These are phyloP conservation scores for Chelmon rostratus DNA, from an alignment of 2,797 vertebrate genomes.

Conservation along the genomic window DNA sequence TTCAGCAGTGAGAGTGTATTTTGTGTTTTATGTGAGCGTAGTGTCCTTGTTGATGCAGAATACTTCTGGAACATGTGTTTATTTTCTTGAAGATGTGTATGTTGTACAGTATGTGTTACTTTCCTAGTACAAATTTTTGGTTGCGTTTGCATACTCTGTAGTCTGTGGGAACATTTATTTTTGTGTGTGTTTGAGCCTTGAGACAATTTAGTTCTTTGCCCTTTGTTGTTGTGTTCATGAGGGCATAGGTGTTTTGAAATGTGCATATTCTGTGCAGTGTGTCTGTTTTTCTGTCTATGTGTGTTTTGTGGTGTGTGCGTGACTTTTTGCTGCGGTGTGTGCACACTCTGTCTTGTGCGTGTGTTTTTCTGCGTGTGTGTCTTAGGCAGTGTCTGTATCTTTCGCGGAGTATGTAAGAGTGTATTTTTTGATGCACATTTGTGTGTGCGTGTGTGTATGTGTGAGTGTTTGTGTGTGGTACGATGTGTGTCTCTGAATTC, in stretches of 20 bases:
- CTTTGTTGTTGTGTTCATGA: constrained; percentile 42
- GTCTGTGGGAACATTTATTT: constrained; percentile 26
- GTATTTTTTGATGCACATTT: constrained; percentile 14
- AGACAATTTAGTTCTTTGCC: constrained; percentile 23
- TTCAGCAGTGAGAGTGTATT: not conserved
- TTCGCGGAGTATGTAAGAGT: constrained; percentile 11
- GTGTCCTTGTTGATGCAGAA: constrained; percentile 39
- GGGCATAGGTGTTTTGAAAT: constrained; percentile 24
- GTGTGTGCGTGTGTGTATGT: constrained; percentile 31
- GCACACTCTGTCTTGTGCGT: not conserved
- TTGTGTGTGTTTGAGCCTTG: constrained; percentile 36
- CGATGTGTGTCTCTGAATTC: constrained; percentile 91
- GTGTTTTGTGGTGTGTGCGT: not conserved
- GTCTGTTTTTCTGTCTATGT: constrained; percentile 21
- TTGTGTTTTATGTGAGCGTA: constrained; percentile 63
- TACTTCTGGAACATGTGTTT: constrained; percentile 6
- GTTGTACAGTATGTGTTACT: not conserved
- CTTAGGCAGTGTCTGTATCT: constrained; percentile 4
- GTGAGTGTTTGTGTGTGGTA: constrained; percentile 47
- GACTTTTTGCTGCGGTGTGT: constrained; percentile 20
- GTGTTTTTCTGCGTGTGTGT: constrained; percentile 13
- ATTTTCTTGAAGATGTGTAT: constrained; percentile 9
- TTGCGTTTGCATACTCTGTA: constrained; percentile 12
- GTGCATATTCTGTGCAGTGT: constrained; percentile 3
- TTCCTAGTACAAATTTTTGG: constrained; percentile 11